Evolutionary conservation across 2,888 invertebrate species (phyloP), one percentile per base, ranked within the genome.

Genomic region (Cheilosia impressa): DNA sequence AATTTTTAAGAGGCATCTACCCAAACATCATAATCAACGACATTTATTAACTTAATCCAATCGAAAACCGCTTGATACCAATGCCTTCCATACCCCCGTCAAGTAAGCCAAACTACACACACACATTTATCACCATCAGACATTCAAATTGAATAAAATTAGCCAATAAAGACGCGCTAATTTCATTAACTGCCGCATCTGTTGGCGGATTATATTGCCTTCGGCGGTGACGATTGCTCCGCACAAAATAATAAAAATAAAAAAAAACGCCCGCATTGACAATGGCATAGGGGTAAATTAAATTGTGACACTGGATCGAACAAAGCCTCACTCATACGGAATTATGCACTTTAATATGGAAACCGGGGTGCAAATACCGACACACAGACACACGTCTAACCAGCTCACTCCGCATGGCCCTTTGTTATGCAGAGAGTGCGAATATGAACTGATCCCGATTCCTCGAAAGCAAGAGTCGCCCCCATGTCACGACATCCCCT

Each of bases 121-220:
- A 31, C 9, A 27, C 27, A 27, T 15, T 15, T 71, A 79, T 84
- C 75, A 75, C 27, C 65, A 69, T 66, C 58, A 60, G 68, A 55
- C 73, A 80, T 80, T 75, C 60, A 84, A 84, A 75, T 75, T 79
- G 79, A 84, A 80, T 80, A 75, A 10, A 84, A 84, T 84, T 84
- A 76, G 53, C 71, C 80, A 79, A 79, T 84, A 65, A 71, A 80
- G 71, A 71, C 47, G 55, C 57, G 55, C 57, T 84, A 80, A 84
- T 84, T 80, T 60, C 80, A 84, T 80, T 80, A 68, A 43, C 45
- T 69, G 52, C 58, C 80, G 24, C 27, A 10, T n/a, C 52, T 45
- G 62, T 34, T 27, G 57, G 27, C 58, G 68, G 58, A 75, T 66
- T 50, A 60, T 75, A 84, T 66, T 79, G 60, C 66, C 65, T 31